Conservation (phyloP, 2,888 invertebrate species). For the Hirtodrosophila cameraria region DNA sequence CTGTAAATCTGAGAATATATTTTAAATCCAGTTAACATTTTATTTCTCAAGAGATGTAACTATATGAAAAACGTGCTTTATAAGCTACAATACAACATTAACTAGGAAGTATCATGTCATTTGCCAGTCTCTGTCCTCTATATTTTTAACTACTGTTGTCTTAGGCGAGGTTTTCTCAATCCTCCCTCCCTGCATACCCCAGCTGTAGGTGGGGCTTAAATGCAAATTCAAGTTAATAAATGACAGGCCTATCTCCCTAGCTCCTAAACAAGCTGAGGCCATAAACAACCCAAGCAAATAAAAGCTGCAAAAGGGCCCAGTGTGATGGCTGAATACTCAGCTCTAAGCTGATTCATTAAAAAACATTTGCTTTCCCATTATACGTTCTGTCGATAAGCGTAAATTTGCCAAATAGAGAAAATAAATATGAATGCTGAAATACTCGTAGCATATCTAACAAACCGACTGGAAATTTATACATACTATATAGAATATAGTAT, state of each 20-base stretch:
- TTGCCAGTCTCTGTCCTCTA: conserved; percentile 3
- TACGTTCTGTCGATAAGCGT: conserved; percentile 67
- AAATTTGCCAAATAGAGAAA: conserved; percentile 76
- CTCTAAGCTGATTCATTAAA: conserved; percentile 51
- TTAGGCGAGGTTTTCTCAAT: conserved; percentile 40
- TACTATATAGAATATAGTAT: no score
- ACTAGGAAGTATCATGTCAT: conserved; percentile 17
- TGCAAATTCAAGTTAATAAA: conserved; percentile 71
- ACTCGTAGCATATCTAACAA: conserved; percentile 39
- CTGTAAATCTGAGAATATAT: no score
- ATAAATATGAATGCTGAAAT: conserved; percentile 47
- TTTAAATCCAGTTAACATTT: no score
- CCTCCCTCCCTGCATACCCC: no score
- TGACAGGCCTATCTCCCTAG: conserved; percentile 68
- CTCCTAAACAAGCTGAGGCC: conserved; percentile 51
- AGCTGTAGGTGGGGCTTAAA: conserved; percentile 51
- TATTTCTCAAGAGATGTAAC: no score
- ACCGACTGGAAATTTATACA: conserved; percentile 13
- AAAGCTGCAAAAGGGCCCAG: conserved; percentile 9
- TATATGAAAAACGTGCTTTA: no score
- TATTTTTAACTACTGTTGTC: conserved; percentile 52
- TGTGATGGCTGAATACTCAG: conserved; percentile 1
- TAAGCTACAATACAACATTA: not conserved
- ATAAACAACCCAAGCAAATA: conserved; percentile 61
- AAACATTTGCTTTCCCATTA: conserved; percentile 34